Percentiles rank a stretch among this genome's conserved stretches.
Evolutionary conservation across 2,888 invertebrate genomes (phyloP).

Genomic region (Archaeoteleia sp.): DNA sequence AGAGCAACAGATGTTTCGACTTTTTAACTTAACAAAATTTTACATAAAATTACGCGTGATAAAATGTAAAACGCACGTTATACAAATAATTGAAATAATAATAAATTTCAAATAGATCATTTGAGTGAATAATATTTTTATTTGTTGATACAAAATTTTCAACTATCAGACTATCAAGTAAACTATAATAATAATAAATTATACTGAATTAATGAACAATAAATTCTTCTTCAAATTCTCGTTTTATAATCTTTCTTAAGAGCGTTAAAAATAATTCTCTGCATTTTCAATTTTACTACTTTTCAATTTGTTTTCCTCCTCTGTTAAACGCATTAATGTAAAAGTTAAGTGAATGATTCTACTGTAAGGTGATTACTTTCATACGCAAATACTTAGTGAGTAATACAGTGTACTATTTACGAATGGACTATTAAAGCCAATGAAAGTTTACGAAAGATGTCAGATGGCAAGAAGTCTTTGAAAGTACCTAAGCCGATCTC

Average conservation of each 20-base stretch:
- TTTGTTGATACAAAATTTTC: no score
- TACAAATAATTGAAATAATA: no score
- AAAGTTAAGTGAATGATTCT: constrained; percentile 17
- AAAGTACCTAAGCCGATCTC: no score
- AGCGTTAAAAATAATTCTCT: constrained; percentile 26
- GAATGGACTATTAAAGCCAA: not conserved
- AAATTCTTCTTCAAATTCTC: constrained; percentile 6
- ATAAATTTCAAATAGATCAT: no score
- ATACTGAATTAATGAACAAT: constrained; percentile 11
- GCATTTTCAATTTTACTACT: constrained; percentile 6
- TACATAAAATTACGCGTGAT: no score
- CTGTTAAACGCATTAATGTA: constrained; percentile 2
- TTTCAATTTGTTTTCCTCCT: constrained; percentile 1
- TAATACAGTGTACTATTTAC: not conserved
- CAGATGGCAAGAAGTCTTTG: no score
- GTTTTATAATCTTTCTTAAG: constrained; percentile 19
- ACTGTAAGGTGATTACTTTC: constrained; percentile 22
- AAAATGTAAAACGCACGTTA: no score
- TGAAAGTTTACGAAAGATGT: not conserved
- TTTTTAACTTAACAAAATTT: no score
- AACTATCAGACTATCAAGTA: no score
- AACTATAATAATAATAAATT: constrained; percentile 14
- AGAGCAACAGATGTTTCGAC: no score
- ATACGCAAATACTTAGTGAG: constrained; percentile 9
- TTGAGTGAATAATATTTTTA: no score